These are phyloP conservation scores for Columba janthina DNA, from an alignment of 2,113 vertebrate genomes.

Conservation along the genomic window DNA sequence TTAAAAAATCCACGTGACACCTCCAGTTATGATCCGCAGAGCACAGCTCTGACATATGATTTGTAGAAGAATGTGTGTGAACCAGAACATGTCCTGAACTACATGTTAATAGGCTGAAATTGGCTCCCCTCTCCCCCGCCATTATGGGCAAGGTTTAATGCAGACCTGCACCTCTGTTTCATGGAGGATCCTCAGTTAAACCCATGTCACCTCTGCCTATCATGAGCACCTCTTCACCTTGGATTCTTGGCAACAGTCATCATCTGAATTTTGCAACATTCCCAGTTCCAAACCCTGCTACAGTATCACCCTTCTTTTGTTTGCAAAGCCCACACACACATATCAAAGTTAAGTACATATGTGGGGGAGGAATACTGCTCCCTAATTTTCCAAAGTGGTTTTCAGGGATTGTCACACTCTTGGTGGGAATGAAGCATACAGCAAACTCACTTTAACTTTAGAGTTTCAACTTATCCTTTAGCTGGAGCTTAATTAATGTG, in stretches of 20 bases:
- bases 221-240: background rate
- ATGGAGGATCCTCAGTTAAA: background rate
- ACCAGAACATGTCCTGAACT: background rate
- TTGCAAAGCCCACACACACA: background rate
- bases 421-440: background rate
- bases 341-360: background rate
- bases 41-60: background rate
- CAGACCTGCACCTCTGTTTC: background rate
- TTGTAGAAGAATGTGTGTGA: background rate
- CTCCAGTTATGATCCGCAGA: background rate
- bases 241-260: background rate
- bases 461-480: background rate
- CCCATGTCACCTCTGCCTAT: background rate
- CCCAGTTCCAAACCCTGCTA: background rate
- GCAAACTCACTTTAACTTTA: background rate
- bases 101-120: background rate
- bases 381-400: conserved; percentile 1
- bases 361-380: conserved; percentile 5
- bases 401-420: background rate
- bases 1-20: background rate
- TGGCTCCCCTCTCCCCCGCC: background rate
- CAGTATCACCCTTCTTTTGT: background rate
- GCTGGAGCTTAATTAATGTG: background rate
- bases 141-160: background rate
- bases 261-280: background rate